phyloP scores from a whole-genome alignment of 2,888 invertebrate genomes.

The Leptopilina drosophilae region DNA sequence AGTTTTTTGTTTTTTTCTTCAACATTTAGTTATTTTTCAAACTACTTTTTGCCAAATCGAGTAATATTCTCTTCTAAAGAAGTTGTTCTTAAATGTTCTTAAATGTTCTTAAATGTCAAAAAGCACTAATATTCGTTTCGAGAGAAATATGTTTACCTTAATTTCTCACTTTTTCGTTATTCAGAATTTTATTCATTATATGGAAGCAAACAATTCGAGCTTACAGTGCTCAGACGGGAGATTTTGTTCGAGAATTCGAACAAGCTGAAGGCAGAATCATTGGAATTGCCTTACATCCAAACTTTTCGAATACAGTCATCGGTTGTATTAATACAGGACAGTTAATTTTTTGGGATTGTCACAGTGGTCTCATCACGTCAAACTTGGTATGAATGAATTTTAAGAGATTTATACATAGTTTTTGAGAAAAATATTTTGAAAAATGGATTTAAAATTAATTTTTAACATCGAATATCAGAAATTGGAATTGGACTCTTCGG shows the following conservation, averaged over 20 bases:
- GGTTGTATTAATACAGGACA: constrained; percentile 80
- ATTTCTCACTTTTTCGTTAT: constrained; percentile 50
- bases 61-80: too few relatives aligned
- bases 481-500: constrained; percentile 51
- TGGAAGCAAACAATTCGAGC: constrained; percentile 81
- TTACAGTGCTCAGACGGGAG: constrained; percentile 83
- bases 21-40: too few relatives aligned
- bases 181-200: constrained; percentile 81
- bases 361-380: constrained; percentile 78
- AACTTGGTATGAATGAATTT: constrained; percentile 74
- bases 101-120: too few relatives aligned
- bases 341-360: constrained; percentile 80
- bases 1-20: too few relatives aligned
- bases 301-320: constrained; percentile 76
- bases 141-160: background rate
- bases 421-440: too few relatives aligned
- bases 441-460: background rate
- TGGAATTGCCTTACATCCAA: constrained; percentile 78
- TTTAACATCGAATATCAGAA: constrained; percentile 43
- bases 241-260: constrained; percentile 80
- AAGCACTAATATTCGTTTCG: too few relatives aligned
- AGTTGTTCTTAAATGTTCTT: too few relatives aligned
- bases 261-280: constrained; percentile 79
- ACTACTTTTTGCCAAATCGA: too few relatives aligned
- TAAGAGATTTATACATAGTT: too few relatives aligned